phyloP scores from a whole-genome alignment of 2,113 vertebrate species.

The Rhinolophus sinicus region DNA sequence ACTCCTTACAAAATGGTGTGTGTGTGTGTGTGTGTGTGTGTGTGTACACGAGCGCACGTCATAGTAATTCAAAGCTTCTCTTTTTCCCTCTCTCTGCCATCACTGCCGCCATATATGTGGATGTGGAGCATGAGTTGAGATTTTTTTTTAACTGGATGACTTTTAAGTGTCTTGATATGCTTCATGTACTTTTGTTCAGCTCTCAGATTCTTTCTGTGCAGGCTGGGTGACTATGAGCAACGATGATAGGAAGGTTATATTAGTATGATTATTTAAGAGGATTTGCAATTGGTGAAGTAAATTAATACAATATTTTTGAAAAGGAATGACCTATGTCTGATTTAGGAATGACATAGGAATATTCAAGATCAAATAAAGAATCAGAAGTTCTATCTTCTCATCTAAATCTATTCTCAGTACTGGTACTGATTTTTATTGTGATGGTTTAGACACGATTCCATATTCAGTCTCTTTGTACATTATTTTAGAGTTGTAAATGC shows the following conservation, averaged over 20 bases:
- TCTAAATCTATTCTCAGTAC: neutral
- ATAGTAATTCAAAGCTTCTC: neutral
- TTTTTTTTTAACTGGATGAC: neutral
- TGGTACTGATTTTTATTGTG: neutral
- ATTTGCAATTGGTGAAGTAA: conserved; percentile 44
- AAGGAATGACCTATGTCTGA: conserved; percentile 21
- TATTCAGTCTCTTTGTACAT: conserved; percentile 18
- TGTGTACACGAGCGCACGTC: too few species aligned
- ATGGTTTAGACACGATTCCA: neutral
- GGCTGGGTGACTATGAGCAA: neutral
- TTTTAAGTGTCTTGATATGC: neutral
- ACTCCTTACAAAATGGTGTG: neutral
- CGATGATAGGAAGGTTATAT: neutral
- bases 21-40: too few species aligned
- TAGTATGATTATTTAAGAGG: neutral
- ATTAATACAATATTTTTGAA: conserved; percentile 44
- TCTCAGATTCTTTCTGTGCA: neutral
- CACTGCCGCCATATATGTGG: neutral
- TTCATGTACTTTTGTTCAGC: neutral
- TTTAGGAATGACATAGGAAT: neutral
- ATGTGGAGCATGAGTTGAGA: neutral
- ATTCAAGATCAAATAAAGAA: conserved; percentile 42
- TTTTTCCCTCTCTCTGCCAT: neutral
- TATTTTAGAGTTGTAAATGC: conserved; percentile 46
- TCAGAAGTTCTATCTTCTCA: conserved; percentile 51